These are phyloP conservation scores for Scortum barcoo DNA, from an alignment of 2,113 vertebrate genomes.

Conservation along the genomic window DNA sequence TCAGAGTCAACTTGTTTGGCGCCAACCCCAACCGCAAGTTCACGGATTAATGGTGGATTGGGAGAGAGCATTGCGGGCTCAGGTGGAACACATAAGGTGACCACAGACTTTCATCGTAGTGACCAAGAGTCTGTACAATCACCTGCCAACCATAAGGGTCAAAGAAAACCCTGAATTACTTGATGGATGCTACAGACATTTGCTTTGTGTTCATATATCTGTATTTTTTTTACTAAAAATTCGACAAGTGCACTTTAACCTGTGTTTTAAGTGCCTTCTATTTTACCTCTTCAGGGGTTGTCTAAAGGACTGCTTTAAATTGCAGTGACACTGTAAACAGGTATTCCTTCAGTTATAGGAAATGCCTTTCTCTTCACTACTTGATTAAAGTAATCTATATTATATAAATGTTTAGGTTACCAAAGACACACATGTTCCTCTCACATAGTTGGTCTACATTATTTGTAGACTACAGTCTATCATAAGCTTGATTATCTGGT, in stretches of 20 bases:
- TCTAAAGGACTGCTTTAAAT: constrained; percentile 21
- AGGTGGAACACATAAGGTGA: constrained; percentile 37
- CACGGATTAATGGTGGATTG: constrained; percentile 86
- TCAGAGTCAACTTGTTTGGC: constrained; percentile 92
- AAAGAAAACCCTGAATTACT: background rate
- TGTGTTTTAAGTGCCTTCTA: background rate
- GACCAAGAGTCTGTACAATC: background rate
- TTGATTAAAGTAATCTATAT: constrained; percentile 9
- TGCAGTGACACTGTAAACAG: background rate
- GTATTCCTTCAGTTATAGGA: background rate
- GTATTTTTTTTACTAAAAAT: constrained; percentile 22
- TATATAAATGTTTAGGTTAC: constrained; percentile 28
- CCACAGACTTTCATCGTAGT: constrained; percentile 17
- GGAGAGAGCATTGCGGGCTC: background rate
- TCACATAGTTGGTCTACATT: background rate
- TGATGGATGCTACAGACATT: background rate
- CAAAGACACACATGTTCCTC: constrained; percentile 25
- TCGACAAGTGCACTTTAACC: background rate
- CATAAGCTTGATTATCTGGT: background rate
- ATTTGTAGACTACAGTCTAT: background rate
- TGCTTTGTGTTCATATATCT: constrained; percentile 7
- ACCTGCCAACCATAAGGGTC: background rate
- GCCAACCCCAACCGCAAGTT: constrained; percentile 95
- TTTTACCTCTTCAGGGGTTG: background rate
- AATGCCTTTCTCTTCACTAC: background rate